These are phyloP conservation scores for Idris sp. DNA, from an alignment of 1,140 invertebrate species.

Conservation along the genomic window DNA sequence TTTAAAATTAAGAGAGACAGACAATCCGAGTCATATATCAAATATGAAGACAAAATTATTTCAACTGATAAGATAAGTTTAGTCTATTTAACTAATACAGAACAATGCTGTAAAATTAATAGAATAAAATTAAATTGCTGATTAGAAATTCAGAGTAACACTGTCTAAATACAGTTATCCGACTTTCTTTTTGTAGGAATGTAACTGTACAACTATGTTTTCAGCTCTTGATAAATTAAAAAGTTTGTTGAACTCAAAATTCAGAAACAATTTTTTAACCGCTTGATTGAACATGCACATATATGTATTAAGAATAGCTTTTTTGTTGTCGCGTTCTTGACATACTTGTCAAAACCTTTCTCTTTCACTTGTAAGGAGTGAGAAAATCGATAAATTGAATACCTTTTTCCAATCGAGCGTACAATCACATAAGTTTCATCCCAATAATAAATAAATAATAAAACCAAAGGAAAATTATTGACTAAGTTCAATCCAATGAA, in stretches of 20 bases:
- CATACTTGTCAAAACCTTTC: conserved; percentile 53
- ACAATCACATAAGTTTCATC: background rate
- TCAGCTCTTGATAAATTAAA: conserved; percentile 27
- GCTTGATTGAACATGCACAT: conserved; percentile 1
- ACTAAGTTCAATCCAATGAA: too few relatives aligned
- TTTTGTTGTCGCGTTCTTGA: conserved; percentile 33
- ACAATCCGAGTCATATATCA: too few relatives aligned
- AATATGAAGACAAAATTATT: background rate
- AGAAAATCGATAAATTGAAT: conserved; percentile 16
- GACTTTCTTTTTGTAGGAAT: conserved; percentile 44
- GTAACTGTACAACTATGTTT: conserved; percentile 39
- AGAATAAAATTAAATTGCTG: too few relatives aligned
- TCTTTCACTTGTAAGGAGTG: conserved; percentile 31
- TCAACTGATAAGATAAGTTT: conserved; percentile 1
- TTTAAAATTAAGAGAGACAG: too few relatives aligned
- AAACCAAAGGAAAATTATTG: too few relatives aligned
- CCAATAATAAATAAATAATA: too few relatives aligned
- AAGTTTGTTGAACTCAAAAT: conserved; percentile 24
- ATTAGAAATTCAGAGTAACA: too few relatives aligned
- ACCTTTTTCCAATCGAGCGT: conserved; percentile 9
- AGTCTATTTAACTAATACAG: background rate
- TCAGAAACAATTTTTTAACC: too few relatives aligned
- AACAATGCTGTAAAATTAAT: too few relatives aligned
- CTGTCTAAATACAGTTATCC: conserved; percentile 39
- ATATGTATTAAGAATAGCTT: conserved; percentile 15